Base-by-base conservation (phyloP, 2,888 invertebrate genomes). In the Cephonodes hylas region DNA sequence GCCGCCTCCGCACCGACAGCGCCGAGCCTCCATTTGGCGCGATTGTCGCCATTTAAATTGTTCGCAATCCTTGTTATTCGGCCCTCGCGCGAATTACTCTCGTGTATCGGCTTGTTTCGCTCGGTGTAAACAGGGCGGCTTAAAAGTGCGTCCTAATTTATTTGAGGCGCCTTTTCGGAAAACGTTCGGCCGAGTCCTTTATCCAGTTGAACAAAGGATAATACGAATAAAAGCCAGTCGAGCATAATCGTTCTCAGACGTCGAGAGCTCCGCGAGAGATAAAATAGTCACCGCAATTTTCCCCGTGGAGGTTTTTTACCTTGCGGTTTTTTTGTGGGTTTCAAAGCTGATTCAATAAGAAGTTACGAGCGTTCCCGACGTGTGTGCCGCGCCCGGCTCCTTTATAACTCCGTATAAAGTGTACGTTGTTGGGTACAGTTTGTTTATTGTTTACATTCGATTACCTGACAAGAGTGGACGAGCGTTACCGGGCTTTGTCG, bases 1-100 rank as follows among this genome's bases (percentile, higher is more conserved):
- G 79, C 74, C 77, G 67, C 68, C 74, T 71, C 65, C 72, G 15
- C 18, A n/a, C n/a, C n/a, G n/a, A n/a, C n/a, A n/a, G n/a, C n/a
- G n/a, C n/a, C n/a, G n/a, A 27, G n/a, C 27, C 74, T 76, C 80
- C 74, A 83, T 80, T 78, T 76, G 77, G 75, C 76, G 75, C 80
- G 78, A 85, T 86, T 84, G 88, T 87, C 84, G 80, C 86, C 84
- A 82, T 87, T 87, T 87, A 88, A 89, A 91, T 88, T 86, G 81
- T 84, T 38, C 77, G 79, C 81, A 85, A 84, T 85, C 81, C 82
- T 68, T 78, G 80, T 86, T 86, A 86, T 87, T 85, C 65, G 63
- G 42, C 13, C 23, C 18, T 57, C 65, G 69, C 57, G 71, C 76
- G 78, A 81, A 80, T 81, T 77, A 77, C 81, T 84, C 83, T 74